Percentiles rank a stretch among this genome's conserved stretches.
Evolutionary conservation across 2,888 invertebrate species (phyloP).

Genomic region (Drosophila bunnanda): DNA sequence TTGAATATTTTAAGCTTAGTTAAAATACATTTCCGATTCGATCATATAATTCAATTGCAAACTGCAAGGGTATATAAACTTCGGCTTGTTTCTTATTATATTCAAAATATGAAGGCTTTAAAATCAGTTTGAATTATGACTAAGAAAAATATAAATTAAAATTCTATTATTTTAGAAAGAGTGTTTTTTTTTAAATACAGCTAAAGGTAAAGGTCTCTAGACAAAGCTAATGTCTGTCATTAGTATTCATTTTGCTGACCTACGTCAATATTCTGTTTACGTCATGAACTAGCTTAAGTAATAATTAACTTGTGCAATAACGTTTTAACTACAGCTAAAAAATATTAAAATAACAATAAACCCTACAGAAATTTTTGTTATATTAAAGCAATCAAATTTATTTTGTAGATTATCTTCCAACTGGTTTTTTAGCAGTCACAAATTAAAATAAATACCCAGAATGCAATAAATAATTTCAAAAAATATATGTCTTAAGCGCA

Average conservation of each 20-base stretch:
- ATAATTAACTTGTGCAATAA: background rate
- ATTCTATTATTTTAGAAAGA: background rate
- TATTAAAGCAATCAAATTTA: background rate
- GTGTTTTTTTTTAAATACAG: background rate
- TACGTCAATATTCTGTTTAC: background rate
- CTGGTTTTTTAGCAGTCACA: constrained; percentile 5
- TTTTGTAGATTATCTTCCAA: background rate
- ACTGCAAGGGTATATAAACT: too few relatives aligned
- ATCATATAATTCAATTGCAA: too few relatives aligned
- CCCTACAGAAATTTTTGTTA: background rate
- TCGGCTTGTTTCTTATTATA: too few relatives aligned
- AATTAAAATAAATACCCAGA: background rate
- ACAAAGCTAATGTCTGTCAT: background rate
- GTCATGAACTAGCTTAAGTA: background rate
- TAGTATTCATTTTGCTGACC: background rate
- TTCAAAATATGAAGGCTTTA: background rate
- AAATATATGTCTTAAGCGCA: constrained; percentile 5
- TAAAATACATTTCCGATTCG: too few relatives aligned
- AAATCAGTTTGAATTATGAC: too few relatives aligned
- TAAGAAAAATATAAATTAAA: background rate
- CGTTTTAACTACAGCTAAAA: background rate
- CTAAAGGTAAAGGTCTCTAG: background rate
- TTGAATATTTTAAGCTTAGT: too few relatives aligned
- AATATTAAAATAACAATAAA: background rate
- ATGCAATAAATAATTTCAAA: constrained; percentile 21